These are phyloP conservation scores for Etheostoma nigrum DNA, from an alignment of 2,797 vertebrate species.

Conservation along the genomic window DNA sequence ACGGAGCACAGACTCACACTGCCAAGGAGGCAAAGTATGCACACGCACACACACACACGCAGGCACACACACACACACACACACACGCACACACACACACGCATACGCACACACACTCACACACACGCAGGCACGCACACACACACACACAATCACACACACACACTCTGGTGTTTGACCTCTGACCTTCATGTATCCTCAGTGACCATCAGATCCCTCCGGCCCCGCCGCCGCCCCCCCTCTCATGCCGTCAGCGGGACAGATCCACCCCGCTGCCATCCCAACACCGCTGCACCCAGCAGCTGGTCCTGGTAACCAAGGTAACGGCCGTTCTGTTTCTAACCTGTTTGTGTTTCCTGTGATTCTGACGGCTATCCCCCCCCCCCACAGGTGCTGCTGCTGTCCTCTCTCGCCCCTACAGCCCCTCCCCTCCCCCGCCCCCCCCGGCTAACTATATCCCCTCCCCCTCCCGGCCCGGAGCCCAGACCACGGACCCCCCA, in stretches of 20 bases:
- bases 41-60: neutral
- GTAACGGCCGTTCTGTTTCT: neutral
- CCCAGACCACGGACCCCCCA: slow-evolving; percentile 61
- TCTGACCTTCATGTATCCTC: slow-evolving; percentile 24
- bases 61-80: neutral
- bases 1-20: slow-evolving; percentile 50
- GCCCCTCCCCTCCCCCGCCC: slow-evolving; percentile 71
- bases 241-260: slow-evolving; percentile 77
- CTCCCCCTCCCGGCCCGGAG: slow-evolving; percentile 74
- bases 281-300: slow-evolving; percentile 47
- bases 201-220: slow-evolving; percentile 88
- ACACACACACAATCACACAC: neutral
- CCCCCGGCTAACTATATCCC: slow-evolving; percentile 72
- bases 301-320: slow-evolving; percentile 47
- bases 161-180: slow-evolving; percentile 17
- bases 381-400: slow-evolving; percentile 46
- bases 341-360: no score
- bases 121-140: neutral
- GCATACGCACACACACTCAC: slow-evolving; percentile 1
- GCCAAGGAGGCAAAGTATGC: slow-evolving; percentile 86
- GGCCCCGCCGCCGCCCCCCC: slow-evolving; percentile 86
- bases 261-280: slow-evolving; percentile 63
- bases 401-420: slow-evolving; percentile 63
- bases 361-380: no score
- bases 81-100: slow-evolving; percentile 23